These are phyloP conservation scores for Oryzias javanicus DNA, from an alignment of 2,113 vertebrate genomes.

Conservation along the genomic window DNA sequence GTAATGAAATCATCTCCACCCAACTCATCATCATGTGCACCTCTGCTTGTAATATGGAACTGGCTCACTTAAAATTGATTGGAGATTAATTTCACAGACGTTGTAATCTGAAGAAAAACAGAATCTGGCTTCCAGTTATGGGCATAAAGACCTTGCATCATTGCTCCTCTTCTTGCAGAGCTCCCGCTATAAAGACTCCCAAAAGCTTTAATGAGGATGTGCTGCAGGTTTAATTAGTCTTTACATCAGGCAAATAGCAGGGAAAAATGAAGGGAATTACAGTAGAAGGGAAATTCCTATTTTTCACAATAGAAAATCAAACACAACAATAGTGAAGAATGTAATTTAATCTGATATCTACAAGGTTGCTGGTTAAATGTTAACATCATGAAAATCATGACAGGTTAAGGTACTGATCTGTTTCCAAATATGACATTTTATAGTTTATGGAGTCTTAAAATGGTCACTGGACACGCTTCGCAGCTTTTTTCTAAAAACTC, in stretches of 20 bases:
- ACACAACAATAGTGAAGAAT: neutral
- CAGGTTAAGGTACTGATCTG: neutral
- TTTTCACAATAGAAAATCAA: too few relatives aligned
- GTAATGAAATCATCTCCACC: constrained; percentile 4
- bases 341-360: neutral
- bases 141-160: neutral
- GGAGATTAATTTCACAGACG: constrained; percentile 1
- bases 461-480: too few relatives aligned
- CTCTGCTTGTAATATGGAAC: constrained; percentile 5
- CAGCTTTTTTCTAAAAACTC: too few relatives aligned
- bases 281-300: neutral
- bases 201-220: constrained; percentile 3
- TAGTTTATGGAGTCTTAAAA: neutral
- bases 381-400: constrained; percentile 2
- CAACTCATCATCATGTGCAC: neutral
- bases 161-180: neutral
- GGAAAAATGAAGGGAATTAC: constrained; percentile 8
- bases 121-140: constrained; percentile 1
- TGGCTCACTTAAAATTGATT: neutral
- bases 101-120: neutral
- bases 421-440: neutral
- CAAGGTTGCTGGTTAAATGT: neutral
- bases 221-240: constrained; percentile 32
- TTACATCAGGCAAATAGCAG: constrained; percentile 5
- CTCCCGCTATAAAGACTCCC: neutral